phyloP scores from a whole-genome alignment of 2,888 invertebrate species.

The Pseudoips prasinana region DNA sequence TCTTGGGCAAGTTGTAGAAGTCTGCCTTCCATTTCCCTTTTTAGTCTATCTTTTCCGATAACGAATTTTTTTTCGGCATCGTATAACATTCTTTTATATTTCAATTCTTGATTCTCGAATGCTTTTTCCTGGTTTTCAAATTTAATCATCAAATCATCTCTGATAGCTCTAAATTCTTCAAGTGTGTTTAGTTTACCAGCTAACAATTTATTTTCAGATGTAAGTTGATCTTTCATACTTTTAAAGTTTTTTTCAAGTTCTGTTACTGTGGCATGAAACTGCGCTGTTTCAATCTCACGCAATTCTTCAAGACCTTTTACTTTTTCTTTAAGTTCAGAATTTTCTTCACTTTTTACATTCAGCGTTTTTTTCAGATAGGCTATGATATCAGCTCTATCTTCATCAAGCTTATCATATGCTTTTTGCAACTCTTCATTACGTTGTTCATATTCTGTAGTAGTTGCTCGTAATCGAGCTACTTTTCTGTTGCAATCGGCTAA shows the following conservation, averaged over 20 bases:
- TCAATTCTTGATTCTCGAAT: conserved; percentile 88
- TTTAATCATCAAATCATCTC: conserved; percentile 91
- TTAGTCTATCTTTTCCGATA: conserved; percentile 89
- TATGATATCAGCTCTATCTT: conserved; percentile 92
- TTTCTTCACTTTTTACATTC: conserved; percentile 85
- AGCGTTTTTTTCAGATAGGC: conserved; percentile 89
- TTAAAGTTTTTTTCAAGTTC: conserved; percentile 88
- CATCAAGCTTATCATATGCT: conserved; percentile 85
- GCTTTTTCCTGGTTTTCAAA: conserved; percentile 90
- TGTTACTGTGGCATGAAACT: conserved; percentile 84
- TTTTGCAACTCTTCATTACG: conserved; percentile 85
- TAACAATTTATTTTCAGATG: conserved; percentile 92
- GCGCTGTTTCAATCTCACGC: conserved; percentile 84
- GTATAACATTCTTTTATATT: conserved; percentile 89
- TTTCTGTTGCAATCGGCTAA: conserved; percentile 92
- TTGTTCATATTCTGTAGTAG: conserved; percentile 86
- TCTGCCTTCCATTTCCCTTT: conserved; percentile 92
- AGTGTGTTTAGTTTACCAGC: conserved; percentile 94
- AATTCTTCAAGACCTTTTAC: conserved; percentile 87
- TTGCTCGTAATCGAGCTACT: conserved; percentile 85
- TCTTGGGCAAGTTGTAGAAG: conserved; percentile 90
- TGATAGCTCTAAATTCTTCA: conserved; percentile 94
- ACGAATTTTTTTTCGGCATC: conserved; percentile 89
- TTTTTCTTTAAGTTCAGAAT: conserved; percentile 85
- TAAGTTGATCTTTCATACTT: conserved; percentile 90